A percentile compares a stretch with the other conserved stretches of the same genome.
phyloP scores from a whole-genome alignment of 2,888 invertebrate species.

The Rhagonycha lutea region DNA sequence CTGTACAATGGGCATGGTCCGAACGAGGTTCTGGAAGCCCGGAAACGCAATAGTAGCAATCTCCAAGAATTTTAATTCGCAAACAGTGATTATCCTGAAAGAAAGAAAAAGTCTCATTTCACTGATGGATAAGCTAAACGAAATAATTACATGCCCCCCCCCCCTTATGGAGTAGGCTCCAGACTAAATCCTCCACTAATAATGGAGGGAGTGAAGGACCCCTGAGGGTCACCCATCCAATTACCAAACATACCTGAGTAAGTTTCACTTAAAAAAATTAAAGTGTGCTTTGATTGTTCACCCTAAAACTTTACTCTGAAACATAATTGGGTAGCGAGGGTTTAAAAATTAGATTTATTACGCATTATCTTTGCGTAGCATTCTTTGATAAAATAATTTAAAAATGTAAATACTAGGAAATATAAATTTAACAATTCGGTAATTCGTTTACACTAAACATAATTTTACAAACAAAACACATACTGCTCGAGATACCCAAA shows the following conservation, averaged over 20 bases:
- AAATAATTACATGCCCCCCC: too few species aligned
- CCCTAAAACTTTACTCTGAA: too few species aligned
- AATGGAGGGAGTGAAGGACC: too few species aligned
- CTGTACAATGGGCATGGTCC: constrained; percentile 91
- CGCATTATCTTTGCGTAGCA: background rate
- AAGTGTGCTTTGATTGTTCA: too few species aligned
- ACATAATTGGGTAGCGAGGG: too few species aligned
- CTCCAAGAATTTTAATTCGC: constrained; percentile 84
- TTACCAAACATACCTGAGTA: too few species aligned
- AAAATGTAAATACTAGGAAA: background rate
- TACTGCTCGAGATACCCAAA: constrained; percentile 12
- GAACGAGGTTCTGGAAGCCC: constrained; percentile 88
- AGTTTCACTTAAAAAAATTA: too few species aligned
- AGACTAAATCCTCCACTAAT: too few species aligned
- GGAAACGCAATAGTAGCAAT: constrained; percentile 92
- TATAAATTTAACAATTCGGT: background rate
- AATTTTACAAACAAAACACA: background rate
- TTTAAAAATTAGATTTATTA: background rate
- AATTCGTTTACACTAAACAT: constrained; percentile 9
- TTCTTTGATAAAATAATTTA: background rate
- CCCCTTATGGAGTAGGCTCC: too few species aligned
- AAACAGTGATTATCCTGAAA: constrained; percentile 79
- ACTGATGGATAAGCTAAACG: too few species aligned
- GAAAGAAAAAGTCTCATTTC: constrained; percentile 11
- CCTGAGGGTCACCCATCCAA: too few species aligned